phyloP scores from a whole-genome alignment of 2,888 invertebrate species.

The Dorcus parallelipipedus region DNA sequence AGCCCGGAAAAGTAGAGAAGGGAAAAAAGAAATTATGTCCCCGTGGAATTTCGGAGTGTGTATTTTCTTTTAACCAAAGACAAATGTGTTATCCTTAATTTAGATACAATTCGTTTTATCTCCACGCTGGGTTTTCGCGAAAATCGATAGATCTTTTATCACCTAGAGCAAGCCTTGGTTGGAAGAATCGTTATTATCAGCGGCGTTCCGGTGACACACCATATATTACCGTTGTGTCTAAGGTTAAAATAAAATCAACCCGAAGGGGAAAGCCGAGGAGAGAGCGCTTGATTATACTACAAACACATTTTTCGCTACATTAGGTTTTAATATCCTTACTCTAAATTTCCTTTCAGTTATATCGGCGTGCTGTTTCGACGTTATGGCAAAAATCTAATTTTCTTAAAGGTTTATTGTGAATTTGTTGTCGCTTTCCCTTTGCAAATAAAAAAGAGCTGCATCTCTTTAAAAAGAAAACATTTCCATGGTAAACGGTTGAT shows the following conservation, averaged over 20 bases:
- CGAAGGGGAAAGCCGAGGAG: no score
- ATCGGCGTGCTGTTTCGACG: not conserved
- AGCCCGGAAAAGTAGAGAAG: no score
- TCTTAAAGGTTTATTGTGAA: not conserved
- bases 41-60: not conserved
- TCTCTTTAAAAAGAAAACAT: no score
- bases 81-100: constrained; percentile 2
- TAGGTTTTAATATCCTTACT: constrained; percentile 1
- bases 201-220: constrained; percentile 2
- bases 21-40: no score
- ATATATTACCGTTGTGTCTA: not conserved
- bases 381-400: constrained; percentile 1
- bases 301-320: not conserved
- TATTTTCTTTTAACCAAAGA: not conserved
- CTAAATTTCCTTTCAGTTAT: not conserved
- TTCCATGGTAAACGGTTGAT: not conserved
- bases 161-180: not conserved
- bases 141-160: constrained; percentile 1
- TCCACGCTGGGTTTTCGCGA: not conserved
- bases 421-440: no score
- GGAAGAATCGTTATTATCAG: constrained; percentile 7
- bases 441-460: no score
- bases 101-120: not conserved
- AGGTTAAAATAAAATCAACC: not conserved
- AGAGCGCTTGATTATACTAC: no score